Evolutionary conservation across 2,888 invertebrate genomes (phyloP).

Genomic region (Pachydiplax longipennis): DNA sequence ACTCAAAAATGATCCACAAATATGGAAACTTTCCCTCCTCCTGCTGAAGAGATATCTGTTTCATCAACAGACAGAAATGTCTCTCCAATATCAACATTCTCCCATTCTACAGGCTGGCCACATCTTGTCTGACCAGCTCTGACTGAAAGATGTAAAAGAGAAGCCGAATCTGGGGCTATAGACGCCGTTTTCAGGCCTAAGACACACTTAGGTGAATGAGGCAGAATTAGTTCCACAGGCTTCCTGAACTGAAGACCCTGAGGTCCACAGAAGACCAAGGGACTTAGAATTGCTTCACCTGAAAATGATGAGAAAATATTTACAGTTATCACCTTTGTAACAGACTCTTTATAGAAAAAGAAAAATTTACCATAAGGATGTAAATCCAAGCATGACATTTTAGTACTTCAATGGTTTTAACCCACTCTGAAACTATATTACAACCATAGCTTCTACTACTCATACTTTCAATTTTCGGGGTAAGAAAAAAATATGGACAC

Average conservation of each 20-base stretch:
- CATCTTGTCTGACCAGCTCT: conserved; percentile 56
- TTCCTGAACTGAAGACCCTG: conserved; percentile 86
- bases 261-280: conserved; percentile 96
- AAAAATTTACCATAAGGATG: too few species aligned
- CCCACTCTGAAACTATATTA: too few species aligned
- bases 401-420: too few species aligned
- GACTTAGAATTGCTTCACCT: conserved; percentile 95
- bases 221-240: conserved; percentile 90
- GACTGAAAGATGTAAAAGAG: conserved; percentile 52
- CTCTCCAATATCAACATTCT: conserved; percentile 28
- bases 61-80: neutral
- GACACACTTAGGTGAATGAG: conserved; percentile 61
- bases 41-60: neutral
- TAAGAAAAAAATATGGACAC: too few species aligned
- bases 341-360: too few species aligned
- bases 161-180: neutral
- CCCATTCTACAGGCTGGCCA: conserved; percentile 56
- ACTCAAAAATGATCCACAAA: conserved; percentile 8
- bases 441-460: too few species aligned
- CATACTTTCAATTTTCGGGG: too few species aligned
- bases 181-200: neutral
- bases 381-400: too few species aligned
- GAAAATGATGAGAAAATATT: conserved; percentile 51
- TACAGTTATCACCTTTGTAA: too few species aligned
- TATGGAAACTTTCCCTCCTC: neutral